Base-by-base conservation (phyloP, 1,140 invertebrate genomes). In the Rhysida immarginata region DNA sequence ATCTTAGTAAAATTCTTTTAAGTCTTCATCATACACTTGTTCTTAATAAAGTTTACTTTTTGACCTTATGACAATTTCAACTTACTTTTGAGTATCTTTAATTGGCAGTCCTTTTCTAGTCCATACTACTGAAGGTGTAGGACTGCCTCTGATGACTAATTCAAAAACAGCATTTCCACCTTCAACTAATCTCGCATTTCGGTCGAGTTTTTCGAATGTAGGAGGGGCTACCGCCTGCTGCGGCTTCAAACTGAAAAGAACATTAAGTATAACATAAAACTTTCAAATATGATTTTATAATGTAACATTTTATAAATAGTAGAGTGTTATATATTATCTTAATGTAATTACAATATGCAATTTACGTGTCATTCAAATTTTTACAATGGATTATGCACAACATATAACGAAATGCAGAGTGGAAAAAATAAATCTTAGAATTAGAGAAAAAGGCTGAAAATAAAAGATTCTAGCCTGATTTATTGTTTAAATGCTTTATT, bases 91-190 rank as follows among this genome's bases (percentile, higher is more conserved):
- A 5, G 26, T 20, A 24, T 56, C 84, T 61, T 80, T 72, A 61
- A 92, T 76, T 53, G 84, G 81, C 64, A 82, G 78, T 62, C 86
- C 86, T 72, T 91, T 87, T 68, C 89, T 81, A 55, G 87, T 89
- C 95, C 96, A 99, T 42, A 84, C 83, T 51, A 97, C 91, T 56
- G 82, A 81, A 53, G 96, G 96, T 68, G 85, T 89, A 11, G 96
- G 95, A 71, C 85, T 87, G 54, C 92, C 96, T 59, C 81, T 80
- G 5, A 94, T 80, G 60, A 84, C 81, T 20, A 96, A 88, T 71
- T 96, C 87, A 71, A 99, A 96, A 66, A 84, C 75, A 24, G 89
- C 90, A 70, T 91, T 87, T 26, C 88, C 87, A 56, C 89, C 90
- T 75, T 93, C 87, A 49, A 89, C 88, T 69, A 95, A 92, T 64